Evolutionary conservation across 2,888 invertebrate species (phyloP).

Genomic region (Oxystoma pomonae): DNA sequence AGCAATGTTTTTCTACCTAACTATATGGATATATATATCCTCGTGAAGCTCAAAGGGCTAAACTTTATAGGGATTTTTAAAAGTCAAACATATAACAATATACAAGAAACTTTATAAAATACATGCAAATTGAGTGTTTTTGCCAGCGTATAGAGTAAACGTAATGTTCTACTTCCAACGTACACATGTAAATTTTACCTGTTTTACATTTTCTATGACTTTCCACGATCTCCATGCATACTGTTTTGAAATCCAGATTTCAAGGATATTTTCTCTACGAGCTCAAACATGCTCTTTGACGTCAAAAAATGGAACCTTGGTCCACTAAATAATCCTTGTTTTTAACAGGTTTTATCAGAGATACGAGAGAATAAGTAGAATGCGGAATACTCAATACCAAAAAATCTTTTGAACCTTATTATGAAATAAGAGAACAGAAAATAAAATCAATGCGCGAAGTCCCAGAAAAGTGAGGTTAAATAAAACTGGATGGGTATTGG

Average conservation of each 20-base stretch:
- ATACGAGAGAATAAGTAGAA: too few relatives aligned
- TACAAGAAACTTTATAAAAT: conserved; percentile 25
- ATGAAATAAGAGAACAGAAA: too few relatives aligned
- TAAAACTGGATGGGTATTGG: too few relatives aligned
- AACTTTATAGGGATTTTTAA: conserved; percentile 21
- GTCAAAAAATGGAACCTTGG: neutral
- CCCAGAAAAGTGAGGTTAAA: too few relatives aligned
- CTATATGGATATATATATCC: too few relatives aligned
- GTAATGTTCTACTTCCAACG: neutral
- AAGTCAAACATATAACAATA: conserved; percentile 23
- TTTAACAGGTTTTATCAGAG: too few relatives aligned
- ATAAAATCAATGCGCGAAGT: too few relatives aligned
- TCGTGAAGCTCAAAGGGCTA: conserved; percentile 13
- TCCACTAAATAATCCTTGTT: too few relatives aligned
- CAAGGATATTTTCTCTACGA: neutral
- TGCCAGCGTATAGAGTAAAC: conserved; percentile 20
- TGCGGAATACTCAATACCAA: too few relatives aligned
- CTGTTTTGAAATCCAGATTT: neutral
- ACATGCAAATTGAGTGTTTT: conserved; percentile 27
- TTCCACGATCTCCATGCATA: neutral
- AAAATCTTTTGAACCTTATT: too few relatives aligned
- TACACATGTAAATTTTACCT: neutral
- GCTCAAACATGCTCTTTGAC: neutral
- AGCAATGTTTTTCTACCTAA: too few relatives aligned
- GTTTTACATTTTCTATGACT: neutral